Percentiles rank a stretch among this genome's conserved stretches.
Conservation (phyloP, 2,888 invertebrate species). For the Catocala nupta region DNA sequence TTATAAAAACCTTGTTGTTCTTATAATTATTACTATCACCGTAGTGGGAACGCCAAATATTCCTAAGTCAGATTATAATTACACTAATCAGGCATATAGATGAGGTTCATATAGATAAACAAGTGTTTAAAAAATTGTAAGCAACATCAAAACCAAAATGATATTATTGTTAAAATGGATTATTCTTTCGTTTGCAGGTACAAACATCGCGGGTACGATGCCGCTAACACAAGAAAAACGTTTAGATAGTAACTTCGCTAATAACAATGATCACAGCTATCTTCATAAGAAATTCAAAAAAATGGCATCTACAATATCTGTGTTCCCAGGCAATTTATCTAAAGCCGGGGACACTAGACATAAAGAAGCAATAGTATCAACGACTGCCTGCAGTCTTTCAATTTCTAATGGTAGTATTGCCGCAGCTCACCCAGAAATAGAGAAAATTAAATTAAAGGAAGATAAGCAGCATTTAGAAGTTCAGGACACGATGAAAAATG, state of each 20-base stretch:
- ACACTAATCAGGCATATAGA: no score
- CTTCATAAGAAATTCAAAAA: slow-evolving; percentile 98
- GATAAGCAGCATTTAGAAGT: slow-evolving; percentile 62
- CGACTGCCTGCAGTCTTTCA: slow-evolving; percentile 68
- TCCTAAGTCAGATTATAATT: no score
- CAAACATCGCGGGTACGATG: slow-evolving; percentile 78
- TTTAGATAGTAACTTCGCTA: slow-evolving; percentile 81
- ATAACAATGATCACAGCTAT: slow-evolving; percentile 91
- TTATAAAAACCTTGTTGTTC: no score
- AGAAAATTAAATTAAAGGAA: slow-evolving; percentile 75
- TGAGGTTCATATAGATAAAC: no score
- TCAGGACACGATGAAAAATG: slow-evolving; percentile 77
- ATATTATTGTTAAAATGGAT: no score
- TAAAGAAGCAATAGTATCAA: slow-evolving; percentile 69
- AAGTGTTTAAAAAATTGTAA: no score
- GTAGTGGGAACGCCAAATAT: no score
- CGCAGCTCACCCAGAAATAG: slow-evolving; percentile 82
- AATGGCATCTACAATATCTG: slow-evolving; percentile 89
- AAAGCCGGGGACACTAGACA: slow-evolving; percentile 71
- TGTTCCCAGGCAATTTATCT: slow-evolving; percentile 70
- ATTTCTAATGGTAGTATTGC: slow-evolving; percentile 82
- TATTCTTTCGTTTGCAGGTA: slow-evolving; percentile 71
- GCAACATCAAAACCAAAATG: no score
- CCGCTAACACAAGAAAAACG: slow-evolving; percentile 85
- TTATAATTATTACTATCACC: no score